phyloP scores from a whole-genome alignment of 2,113 vertebrate species.

The Thryonomys swinderianus region DNA sequence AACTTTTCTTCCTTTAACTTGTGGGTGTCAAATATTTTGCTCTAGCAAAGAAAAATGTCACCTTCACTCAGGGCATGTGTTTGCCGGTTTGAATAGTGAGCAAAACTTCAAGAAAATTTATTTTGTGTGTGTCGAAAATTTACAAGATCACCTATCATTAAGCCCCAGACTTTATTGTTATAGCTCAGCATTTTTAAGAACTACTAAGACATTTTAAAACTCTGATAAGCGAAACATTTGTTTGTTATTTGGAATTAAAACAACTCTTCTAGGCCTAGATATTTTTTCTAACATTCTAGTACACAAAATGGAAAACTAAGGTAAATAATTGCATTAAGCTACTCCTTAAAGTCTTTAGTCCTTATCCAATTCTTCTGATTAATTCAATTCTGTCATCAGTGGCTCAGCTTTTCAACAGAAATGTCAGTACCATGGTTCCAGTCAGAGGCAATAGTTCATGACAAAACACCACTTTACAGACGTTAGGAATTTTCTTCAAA shows the following conservation, averaged over 20 bases:
- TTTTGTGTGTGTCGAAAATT: neutral
- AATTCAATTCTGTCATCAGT: neutral
- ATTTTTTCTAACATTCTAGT: neutral
- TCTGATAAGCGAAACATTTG: neutral
- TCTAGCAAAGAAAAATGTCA: neutral
- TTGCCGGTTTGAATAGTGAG: neutral
- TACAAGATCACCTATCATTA: neutral
- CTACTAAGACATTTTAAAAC: neutral
- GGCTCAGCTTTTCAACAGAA: neutral
- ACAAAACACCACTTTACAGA: neutral
- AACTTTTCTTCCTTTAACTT: neutral
- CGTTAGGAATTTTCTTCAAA: neutral
- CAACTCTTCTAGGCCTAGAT: neutral
- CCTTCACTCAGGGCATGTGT: neutral
- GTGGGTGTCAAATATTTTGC: neutral
- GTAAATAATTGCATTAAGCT: neutral
- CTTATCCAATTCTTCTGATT: neutral
- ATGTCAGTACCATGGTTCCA: neutral
- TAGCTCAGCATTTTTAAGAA: neutral
- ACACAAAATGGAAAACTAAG: neutral
- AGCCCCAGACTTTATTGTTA: neutral
- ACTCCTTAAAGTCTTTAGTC: neutral
- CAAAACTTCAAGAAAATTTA: neutral
- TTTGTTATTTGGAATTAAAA: neutral
- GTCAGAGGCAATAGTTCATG: neutral